These are phyloP conservation scores for Oostethus manadensis DNA, from an alignment of 2,113 vertebrate genomes.

Conservation along the genomic window DNA sequence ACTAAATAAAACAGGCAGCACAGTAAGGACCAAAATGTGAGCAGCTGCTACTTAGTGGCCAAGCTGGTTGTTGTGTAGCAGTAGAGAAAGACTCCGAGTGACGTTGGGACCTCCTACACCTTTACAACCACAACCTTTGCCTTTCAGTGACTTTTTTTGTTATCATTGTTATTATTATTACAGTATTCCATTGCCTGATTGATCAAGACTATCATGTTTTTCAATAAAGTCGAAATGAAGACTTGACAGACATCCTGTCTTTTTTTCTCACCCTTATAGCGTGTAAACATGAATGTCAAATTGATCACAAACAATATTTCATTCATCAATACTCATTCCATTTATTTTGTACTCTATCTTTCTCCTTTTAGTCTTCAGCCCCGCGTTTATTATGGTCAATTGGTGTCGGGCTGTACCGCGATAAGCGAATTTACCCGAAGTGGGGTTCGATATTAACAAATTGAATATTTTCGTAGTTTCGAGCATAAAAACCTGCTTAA, in stretches of 20 bases:
- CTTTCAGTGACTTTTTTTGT: constrained; percentile 23
- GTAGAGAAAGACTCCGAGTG: constrained; percentile 9
- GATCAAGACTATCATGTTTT: constrained; percentile 61
- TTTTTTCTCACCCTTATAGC: not conserved
- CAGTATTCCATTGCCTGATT: constrained; percentile 65
- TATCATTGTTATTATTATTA: constrained; percentile 36
- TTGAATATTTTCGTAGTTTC: too few relatives aligned
- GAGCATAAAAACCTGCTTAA: too few relatives aligned
- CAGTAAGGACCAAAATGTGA: constrained; percentile 48
- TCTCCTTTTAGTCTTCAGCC: too few relatives aligned
- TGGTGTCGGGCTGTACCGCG: too few relatives aligned
- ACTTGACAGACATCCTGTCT: constrained; percentile 14
- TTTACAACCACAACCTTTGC: constrained; percentile 8
- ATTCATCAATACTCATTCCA: not conserved
- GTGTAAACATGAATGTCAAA: not conserved
- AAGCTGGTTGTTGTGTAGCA: not conserved
- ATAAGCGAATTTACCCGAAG: too few relatives aligned
- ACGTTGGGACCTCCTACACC: constrained; percentile 1
- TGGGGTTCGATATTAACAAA: too few relatives aligned
- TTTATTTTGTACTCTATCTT: too few relatives aligned
- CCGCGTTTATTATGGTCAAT: too few relatives aligned
- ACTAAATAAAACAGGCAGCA: constrained; percentile 23
- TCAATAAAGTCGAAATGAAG: constrained; percentile 64
- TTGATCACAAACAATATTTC: too few relatives aligned
- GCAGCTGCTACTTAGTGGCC: constrained; percentile 46